Conservation (phyloP, 2,888 invertebrate species). For the Norana najaformis region DNA sequence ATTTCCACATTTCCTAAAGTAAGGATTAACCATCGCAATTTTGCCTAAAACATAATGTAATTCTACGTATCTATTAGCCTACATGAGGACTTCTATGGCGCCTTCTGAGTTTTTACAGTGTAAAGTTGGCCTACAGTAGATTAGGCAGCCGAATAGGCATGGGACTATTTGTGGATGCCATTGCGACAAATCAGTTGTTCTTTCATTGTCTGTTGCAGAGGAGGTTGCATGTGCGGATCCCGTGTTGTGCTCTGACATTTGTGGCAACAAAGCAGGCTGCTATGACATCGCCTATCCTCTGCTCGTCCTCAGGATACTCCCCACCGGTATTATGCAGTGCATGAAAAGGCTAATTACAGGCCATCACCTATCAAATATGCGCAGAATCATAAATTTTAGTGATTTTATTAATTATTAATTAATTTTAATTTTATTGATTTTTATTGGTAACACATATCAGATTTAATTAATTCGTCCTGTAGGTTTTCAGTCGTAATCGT, state of each 20-base stretch:
- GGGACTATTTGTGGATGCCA: not conserved
- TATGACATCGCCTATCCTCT: constrained; percentile 46
- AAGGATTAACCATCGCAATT: no score
- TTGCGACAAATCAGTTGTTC: not conserved
- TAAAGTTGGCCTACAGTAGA: not conserved
- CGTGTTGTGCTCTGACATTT: constrained; percentile 39
- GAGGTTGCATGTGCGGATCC: constrained; percentile 44
- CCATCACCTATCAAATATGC: no score
- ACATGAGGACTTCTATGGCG: not conserved
- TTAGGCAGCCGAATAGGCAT: not conserved
- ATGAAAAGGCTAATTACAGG: not conserved
- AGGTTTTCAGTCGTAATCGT: no score
- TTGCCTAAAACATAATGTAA: not conserved
- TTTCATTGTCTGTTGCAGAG: constrained; percentile 26
- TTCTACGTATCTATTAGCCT: not conserved
- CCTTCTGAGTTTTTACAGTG: not conserved
- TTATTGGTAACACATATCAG: no score
- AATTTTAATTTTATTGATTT: no score
- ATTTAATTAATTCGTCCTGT: no score
- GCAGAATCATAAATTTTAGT: no score
- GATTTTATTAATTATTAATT: no score
- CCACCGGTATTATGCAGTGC: constrained; percentile 24
- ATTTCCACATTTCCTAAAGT: no score
- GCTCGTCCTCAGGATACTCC: constrained; percentile 41
- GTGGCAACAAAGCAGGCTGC: constrained; percentile 43